A percentile compares a stretch with the other conserved stretches of the same genome.
These are phyloP conservation scores for Myiagra hebetior DNA, from an alignment of 2,113 vertebrate genomes.

Conservation along the genomic window DNA sequence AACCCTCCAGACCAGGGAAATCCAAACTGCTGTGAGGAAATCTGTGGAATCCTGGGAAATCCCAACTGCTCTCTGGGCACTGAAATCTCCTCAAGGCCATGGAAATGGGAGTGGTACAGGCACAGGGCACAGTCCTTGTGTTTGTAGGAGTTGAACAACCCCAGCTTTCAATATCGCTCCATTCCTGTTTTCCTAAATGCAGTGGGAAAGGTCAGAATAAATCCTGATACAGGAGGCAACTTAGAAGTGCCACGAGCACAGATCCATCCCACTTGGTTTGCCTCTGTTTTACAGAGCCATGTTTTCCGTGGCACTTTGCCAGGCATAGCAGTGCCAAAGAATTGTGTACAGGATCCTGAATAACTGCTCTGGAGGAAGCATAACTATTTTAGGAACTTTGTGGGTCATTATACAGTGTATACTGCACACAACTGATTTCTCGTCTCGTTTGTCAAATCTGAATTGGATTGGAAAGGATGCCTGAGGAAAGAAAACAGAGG, in stretches of 20 bases:
- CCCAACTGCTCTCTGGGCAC: background rate
- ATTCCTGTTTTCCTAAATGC: background rate
- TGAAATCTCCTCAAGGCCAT: background rate
- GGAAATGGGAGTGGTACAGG: background rate
- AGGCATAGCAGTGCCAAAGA: background rate
- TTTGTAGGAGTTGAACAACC: background rate
- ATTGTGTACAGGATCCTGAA: background rate
- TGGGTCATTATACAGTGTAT: background rate
- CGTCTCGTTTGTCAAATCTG: background rate
- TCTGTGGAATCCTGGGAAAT: too few relatives aligned
- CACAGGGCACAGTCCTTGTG: background rate
- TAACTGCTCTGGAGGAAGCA: background rate
- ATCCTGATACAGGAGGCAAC: background rate
- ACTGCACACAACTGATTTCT: background rate
- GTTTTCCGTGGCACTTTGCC: background rate
- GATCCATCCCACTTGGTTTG: background rate
- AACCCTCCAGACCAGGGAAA: too few relatives aligned
- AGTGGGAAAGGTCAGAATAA: background rate
- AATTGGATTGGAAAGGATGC: background rate
- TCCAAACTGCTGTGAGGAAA: conserved; percentile 57
- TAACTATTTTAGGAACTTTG: background rate
- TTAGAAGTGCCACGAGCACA: background rate
- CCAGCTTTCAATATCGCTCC: background rate
- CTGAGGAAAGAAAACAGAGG: background rate
- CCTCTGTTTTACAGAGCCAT: background rate